These are phyloP conservation scores for Lithophane socia DNA, from an alignment of 2,888 invertebrate species.

Conservation along the genomic window DNA sequence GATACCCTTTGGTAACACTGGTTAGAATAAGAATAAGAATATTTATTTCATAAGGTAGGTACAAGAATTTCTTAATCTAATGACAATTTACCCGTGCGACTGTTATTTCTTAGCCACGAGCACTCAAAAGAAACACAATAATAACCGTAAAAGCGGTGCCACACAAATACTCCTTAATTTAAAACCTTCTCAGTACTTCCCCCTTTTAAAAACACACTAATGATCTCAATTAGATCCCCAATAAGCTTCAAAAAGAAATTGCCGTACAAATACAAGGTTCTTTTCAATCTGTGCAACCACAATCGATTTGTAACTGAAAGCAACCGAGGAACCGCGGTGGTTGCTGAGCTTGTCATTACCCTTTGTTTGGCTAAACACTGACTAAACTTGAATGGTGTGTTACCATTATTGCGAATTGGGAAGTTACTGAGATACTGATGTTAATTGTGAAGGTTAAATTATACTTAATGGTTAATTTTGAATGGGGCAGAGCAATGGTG, in stretches of 20 bases:
- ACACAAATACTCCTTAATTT: background rate
- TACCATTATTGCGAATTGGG: conserved; percentile 24
- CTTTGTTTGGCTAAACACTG: conserved; percentile 53
- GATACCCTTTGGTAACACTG: too few species aligned
- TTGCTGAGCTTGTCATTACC: conserved; percentile 35
- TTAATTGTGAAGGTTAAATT: conserved; percentile 45
- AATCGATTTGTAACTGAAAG: conserved; percentile 47
- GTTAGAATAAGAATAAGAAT: too few species aligned
- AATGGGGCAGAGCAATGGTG: conserved; percentile 22
- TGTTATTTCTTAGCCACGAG: too few species aligned
- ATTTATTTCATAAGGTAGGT: too few species aligned
- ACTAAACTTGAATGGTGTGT: conserved; percentile 30
- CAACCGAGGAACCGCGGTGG: conserved; percentile 7
- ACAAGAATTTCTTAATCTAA: too few species aligned
- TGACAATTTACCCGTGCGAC: too few species aligned
- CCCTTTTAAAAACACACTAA: conserved; percentile 37
- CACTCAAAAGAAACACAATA: conserved; percentile 4
- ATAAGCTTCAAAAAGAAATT: conserved; percentile 52
- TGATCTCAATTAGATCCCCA: conserved; percentile 42
- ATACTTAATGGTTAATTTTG: conserved; percentile 26
- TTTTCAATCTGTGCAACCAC: conserved; percentile 29
- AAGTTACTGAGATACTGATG: conserved; percentile 32
- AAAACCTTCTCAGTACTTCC: background rate
- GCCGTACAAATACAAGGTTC: conserved; percentile 25
- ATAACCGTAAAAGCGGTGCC: background rate